phyloP scores from a whole-genome alignment of 2,113 vertebrate species.

The Gambusia affinis region DNA sequence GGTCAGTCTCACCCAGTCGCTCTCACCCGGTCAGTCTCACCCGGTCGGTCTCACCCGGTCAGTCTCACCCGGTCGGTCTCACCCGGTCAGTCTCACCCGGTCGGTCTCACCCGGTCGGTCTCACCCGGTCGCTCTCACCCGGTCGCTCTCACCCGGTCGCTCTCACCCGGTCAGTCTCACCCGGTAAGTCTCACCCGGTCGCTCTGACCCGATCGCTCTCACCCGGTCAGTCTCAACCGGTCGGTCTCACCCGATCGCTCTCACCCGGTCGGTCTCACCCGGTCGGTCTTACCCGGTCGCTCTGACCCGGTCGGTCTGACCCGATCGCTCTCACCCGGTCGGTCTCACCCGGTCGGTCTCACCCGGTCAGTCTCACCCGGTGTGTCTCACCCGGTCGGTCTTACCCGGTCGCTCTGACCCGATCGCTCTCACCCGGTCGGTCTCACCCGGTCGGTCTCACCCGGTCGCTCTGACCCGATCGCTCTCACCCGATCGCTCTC shows the following conservation, averaged over 20 bases:
- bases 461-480: constrained; percentile 37
- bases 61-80: constrained; percentile 14
- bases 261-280: constrained; percentile 40
- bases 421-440: constrained; percentile 36
- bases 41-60: constrained; percentile 42
- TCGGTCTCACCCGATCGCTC: constrained; percentile 17
- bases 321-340: not conserved
- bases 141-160: not conserved
- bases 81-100: constrained; percentile 40
- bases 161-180: constrained; percentile 35
- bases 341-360: constrained; percentile 22
- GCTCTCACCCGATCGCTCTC: constrained; percentile 33
- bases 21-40: constrained; percentile 13
- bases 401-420: constrained; percentile 15
- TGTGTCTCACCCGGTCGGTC: constrained; percentile 46
- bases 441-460: constrained; percentile 17
- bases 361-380: constrained; percentile 21
- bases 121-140: not conserved
- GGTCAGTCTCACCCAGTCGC: constrained; percentile 32
- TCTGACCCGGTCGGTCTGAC: constrained; percentile 32
- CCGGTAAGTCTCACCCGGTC: constrained; percentile 40
- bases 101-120: constrained; percentile 36
- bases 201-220: constrained; percentile 10
- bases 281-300: constrained; percentile 38
- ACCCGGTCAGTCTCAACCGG: constrained; percentile 44